Base-by-base conservation (phyloP, 2,797 vertebrate species). In the Pipistrellus pygmaeus region DNA sequence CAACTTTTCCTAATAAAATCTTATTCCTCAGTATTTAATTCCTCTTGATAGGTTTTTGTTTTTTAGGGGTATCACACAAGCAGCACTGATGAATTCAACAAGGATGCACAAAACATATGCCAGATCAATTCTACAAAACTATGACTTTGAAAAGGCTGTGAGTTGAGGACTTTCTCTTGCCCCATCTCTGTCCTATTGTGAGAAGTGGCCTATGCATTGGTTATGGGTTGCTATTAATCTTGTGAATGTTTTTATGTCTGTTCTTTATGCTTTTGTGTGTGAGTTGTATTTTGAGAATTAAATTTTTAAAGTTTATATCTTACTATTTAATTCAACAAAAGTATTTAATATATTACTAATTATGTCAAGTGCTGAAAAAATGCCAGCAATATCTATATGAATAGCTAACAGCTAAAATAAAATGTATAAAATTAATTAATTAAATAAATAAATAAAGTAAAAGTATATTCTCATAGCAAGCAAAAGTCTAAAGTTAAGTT, bases 311-410 rank as follows among this genome's bases (percentile, higher is more conserved):
- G 25, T 53, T 62, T 73, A 30, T 14, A 83, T 78, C 77, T 84
- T 75, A 32, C 41, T 32, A 73, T 68, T 90, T 88, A 69, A 62
- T 27, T 93, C n/a, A 32, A 84, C 66, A 95, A 80, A 68, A 73
- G n/a, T 41, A 76, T 82, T 44, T 51, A 20, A 44, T 83, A 32
- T 2, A 13, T 38, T 83, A 53, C 86, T 53, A 92, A 35, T 55
- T 51, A 73, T 62, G 10, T 55, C 12, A 55, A 75, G 51, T 51
- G 35, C 57, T 88, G 32, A 51, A 88, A 90, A 93, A 41, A 68
- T 53, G 44, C 60, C 27, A 81, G 38, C 38, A 80, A 53, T 80
- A 66, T 38, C 72, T 86, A n/a, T 35, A 48, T 75, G 30, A 94
- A 60, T 84, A 94, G 55, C 17, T 30, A 94, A 38, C 21, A 87